Conservation (phyloP, 2,797 vertebrate genomes). For the Paratrypauchen microcephalus region DNA sequence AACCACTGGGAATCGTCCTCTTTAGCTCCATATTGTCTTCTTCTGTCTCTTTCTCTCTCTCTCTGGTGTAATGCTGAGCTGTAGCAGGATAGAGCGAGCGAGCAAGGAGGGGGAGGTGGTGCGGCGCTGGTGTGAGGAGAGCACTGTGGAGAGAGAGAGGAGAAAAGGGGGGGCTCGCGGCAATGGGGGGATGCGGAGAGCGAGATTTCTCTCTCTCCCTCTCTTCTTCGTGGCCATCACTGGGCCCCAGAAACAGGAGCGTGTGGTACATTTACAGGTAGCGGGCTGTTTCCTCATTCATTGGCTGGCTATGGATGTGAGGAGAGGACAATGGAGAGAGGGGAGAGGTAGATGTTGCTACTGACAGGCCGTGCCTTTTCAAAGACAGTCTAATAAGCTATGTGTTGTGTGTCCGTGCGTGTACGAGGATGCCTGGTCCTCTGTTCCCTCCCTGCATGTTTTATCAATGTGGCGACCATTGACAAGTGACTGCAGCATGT, state of each 20-base stretch:
- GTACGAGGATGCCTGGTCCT: constrained; percentile 36
- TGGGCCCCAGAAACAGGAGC: constrained; percentile 92
- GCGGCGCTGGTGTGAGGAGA: constrained; percentile 32
- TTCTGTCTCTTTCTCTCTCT: constrained; percentile 61
- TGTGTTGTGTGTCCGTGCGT: constrained; percentile 59
- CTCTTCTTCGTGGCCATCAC: constrained; percentile 93
- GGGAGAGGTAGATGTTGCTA: constrained; percentile 80
- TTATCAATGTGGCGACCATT: constrained; percentile 46
- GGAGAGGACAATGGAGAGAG: constrained; percentile 81
- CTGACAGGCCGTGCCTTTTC: constrained; percentile 74
- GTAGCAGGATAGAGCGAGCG: constrained; percentile 45
- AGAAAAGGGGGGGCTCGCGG: constrained; percentile 76
- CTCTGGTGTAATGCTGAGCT: constrained; percentile 65
- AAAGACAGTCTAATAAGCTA: constrained; percentile 73
- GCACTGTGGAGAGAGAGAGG: constrained; percentile 53
- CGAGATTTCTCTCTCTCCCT: constrained; percentile 85
- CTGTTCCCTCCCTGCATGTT: constrained; percentile 46
- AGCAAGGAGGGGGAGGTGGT: constrained; percentile 41
- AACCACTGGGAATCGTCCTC: constrained; percentile 46
- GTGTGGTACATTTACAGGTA: constrained; percentile 98
- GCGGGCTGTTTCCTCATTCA: constrained; percentile 81
- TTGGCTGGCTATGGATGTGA: constrained; percentile 81
- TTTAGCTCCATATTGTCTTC: constrained; percentile 49
- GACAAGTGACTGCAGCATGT: constrained; percentile 70
- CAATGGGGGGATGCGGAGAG: constrained; percentile 82